phyloP scores from a whole-genome alignment of 2,888 invertebrate genomes.

The Ectemnius continuus region DNA sequence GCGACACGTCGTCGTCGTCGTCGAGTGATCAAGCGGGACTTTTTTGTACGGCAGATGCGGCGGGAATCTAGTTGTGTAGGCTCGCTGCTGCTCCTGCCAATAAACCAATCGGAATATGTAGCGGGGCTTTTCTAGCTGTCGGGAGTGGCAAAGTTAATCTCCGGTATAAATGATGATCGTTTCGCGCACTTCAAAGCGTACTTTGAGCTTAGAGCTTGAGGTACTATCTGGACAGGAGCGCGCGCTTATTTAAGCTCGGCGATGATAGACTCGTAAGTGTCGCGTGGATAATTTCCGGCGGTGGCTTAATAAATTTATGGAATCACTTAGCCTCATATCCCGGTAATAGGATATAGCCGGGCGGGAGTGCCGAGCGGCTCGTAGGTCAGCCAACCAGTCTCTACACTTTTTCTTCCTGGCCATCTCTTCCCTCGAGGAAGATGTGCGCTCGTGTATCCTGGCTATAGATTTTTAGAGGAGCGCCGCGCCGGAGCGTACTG shows the following conservation, averaged over 20 bases:
- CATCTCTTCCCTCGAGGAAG: constrained; percentile 21
- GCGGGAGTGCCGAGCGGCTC: constrained; percentile 1
- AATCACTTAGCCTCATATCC: constrained; percentile 14
- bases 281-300: neutral
- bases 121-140: neutral
- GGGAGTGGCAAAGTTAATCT: neutral
- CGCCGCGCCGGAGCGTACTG: constrained; percentile 5
- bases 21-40: no score
- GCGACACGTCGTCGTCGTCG: no score
- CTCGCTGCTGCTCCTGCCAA: neutral
- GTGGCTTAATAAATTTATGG: constrained; percentile 10
- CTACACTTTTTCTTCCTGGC: constrained; percentile 15
- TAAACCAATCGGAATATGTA: neutral
- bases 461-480: constrained; percentile 30
- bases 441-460: constrained; percentile 22
- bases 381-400: constrained; percentile 20
- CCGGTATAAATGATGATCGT: neutral
- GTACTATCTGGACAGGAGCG: neutral
- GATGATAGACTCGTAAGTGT: neutral
- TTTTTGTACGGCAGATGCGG: no score
- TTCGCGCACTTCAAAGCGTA: no score
- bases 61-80: no score
- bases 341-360: constrained; percentile 30
- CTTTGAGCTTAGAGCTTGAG: no score
- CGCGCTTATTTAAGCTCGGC: neutral